phyloP scores from a whole-genome alignment of 2,797 vertebrate species.

The Propithecus perrieri region DNA sequence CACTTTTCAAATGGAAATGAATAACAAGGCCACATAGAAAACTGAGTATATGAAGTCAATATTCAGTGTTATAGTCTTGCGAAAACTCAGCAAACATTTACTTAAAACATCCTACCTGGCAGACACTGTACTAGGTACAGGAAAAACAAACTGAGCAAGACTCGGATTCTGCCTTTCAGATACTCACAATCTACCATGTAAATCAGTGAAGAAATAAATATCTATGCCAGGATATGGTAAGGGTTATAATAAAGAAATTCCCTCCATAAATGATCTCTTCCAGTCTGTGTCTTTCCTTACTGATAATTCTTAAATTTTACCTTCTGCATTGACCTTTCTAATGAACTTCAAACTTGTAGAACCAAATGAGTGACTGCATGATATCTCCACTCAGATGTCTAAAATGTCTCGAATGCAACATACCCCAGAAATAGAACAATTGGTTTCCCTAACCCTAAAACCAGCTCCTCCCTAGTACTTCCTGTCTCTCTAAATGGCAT shows the following conservation, averaged over 20 bases:
- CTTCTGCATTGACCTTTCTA: not conserved
- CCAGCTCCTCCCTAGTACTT: not conserved
- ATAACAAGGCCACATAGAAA: not conserved
- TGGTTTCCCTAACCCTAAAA: not conserved
- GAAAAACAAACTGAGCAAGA: not conserved
- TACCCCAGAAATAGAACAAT: not conserved
- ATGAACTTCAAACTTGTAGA: not conserved
- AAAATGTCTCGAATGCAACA: not conserved
- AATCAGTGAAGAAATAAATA: not conserved
- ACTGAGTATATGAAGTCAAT: not conserved
- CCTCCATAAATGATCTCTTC: not conserved
- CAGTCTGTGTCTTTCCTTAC: not conserved
- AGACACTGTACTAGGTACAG: not conserved
- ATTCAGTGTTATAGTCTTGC: not conserved
- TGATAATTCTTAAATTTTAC: not conserved
- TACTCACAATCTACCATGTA: not conserved
- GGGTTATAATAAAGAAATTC: not conserved
- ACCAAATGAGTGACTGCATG: not conserved
- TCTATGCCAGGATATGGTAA: not conserved
- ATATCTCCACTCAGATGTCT: not conserved
- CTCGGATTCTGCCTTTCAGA: not conserved
- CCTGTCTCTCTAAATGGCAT: not conserved
- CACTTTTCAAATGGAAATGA: constrained; percentile 36
- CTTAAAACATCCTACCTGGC: not conserved
- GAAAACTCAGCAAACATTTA: not conserved